Percentiles rank a stretch among this genome's conserved stretches.
Conservation (phyloP, 1,140 invertebrate genomes). For the Bombus vancouverensis region DNA sequence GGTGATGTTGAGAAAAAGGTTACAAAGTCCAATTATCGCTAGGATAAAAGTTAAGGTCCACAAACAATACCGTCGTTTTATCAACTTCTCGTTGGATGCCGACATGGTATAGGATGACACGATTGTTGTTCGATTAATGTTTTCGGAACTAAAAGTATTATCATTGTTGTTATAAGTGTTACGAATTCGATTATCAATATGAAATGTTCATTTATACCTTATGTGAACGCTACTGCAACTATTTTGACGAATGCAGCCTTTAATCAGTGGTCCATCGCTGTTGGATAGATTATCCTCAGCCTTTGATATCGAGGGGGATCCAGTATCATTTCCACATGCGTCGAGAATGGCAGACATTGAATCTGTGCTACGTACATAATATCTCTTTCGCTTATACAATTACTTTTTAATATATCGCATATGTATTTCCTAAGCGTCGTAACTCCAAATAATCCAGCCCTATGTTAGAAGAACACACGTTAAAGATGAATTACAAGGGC, state of each 20-base stretch:
- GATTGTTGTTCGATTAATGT: conserved; percentile 54
- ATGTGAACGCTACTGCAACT: conserved; percentile 52
- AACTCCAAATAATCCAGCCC: not conserved
- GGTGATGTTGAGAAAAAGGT: conserved; percentile 78
- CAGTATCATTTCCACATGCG: conserved; percentile 60
- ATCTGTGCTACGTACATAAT: not conserved
- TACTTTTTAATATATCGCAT: not conserved
- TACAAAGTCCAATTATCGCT: conserved; percentile 77
- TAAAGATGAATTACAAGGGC: not conserved
- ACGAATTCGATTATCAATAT: not conserved
- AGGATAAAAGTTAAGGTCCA: conserved; percentile 79
- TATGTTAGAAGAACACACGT: not conserved
- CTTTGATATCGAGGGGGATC: conserved; percentile 78
- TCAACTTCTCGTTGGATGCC: conserved; percentile 59
- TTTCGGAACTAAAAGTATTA: conserved; percentile 42
- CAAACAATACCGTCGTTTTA: conserved; percentile 74
- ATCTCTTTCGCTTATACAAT: no score
- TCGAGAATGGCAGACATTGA: conserved; percentile 58
- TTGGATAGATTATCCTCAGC: conserved; percentile 79
- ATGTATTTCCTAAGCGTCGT: not conserved
- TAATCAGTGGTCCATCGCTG: conserved; percentile 77
- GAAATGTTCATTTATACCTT: conserved; percentile 33
- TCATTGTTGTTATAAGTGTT: not conserved
- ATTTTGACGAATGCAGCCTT: conserved; percentile 63
- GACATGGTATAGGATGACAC: conserved; percentile 36